Evolutionary conservation across 2,113 vertebrate species (phyloP), one percentile per base, ranked within the genome.

Genomic region (Prunella himalayana): DNA sequence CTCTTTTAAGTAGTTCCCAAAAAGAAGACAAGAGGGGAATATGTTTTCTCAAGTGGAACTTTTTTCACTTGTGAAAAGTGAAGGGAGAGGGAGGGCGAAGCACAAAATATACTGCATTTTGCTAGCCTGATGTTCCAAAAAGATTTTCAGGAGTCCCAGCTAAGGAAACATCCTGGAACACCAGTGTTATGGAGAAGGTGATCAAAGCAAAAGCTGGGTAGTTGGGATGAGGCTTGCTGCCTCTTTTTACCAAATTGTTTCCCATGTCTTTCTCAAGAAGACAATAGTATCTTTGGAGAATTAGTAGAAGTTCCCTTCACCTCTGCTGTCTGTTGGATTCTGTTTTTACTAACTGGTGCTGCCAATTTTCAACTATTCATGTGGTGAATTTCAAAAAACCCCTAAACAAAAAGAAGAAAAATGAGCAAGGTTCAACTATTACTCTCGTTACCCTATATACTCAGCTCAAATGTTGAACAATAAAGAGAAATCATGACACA

Each of bases 361-460:
- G 79, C 69, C 88, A 89, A 33, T 94, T 97, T 96, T 95, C 92
- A 83, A 54, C 68, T 93, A 80, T 84, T 96, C 87, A 93, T 82
- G 88, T 88, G 60, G 42, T 68, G 50, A 73, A 69, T 64, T 93
- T 95, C 31, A 82, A 92, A 95, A 72, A 20, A 1, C 2, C 41
- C 24, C 54, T 25, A 39, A 96, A 35, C 6, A 92, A 82, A 20
- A 85, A 72, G 5, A 83, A 45, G 33, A 83, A 80, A 80, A 71
- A 86, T 56, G 7, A 69, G 61, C 70, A 86, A 15, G 11, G 60
- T 96, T 96, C 82, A 94, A 88, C 72, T 83, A 33, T 24, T 95
- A 79, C 41, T 61, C 42, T 27, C 16, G 13, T 49, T 75, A 49
- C 15, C 23, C 21, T 64, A 39, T 13, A 65, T 44, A 33, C 8